Base-by-base conservation (phyloP, 2,888 invertebrate genomes). In the Nomada fabriciana region DNA sequence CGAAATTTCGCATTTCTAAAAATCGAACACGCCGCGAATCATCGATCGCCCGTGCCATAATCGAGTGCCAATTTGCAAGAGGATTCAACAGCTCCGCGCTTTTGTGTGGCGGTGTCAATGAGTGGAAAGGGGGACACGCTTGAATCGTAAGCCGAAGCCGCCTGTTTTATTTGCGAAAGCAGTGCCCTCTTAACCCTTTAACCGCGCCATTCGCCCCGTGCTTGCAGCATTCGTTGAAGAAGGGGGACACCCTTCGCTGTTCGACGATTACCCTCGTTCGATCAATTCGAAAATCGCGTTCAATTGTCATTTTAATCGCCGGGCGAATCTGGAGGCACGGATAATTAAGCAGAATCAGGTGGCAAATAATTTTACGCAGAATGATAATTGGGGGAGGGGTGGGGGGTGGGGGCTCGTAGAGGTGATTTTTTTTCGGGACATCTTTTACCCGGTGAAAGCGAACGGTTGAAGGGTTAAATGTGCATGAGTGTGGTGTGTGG, bases 401-500 rank as follows among this genome's bases (percentile, higher is more conserved):
- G 4, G 29, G 29, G n/a, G n/a, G n/a, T n/a, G n/a, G 36, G 0
- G 36, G 36, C 36, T 36, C 36, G 36, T 36, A 1, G 0, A 0
- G 36, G 1, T 36, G 36, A 47, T 47, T 47, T 47, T 15, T 1
- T 15, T 2, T 15, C 0, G 47, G 11, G 47, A 2, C 0, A 0
- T 15, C 47, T 2, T 50, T 57, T 36, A 36, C 64, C 50, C 64
- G 69, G 70, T 65, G 61, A 47, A 64, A 50, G 57, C 53, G 50
- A 10, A 7, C 63, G 15, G 65, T 76, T 76, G 69, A 80, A 80
- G 80, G 80, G 80, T 80, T 80, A 90, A 91, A 92, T 87, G 89
- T 89, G 92, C 91, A 92, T 91, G 93, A 92, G 91, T 92, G 89
- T 91, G 91, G 90, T 93, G 89, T 92, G 89, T 92, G 92, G 91